phyloP scores from a whole-genome alignment of 2,888 invertebrate genomes.

The Pandemis cinnamomeana region DNA sequence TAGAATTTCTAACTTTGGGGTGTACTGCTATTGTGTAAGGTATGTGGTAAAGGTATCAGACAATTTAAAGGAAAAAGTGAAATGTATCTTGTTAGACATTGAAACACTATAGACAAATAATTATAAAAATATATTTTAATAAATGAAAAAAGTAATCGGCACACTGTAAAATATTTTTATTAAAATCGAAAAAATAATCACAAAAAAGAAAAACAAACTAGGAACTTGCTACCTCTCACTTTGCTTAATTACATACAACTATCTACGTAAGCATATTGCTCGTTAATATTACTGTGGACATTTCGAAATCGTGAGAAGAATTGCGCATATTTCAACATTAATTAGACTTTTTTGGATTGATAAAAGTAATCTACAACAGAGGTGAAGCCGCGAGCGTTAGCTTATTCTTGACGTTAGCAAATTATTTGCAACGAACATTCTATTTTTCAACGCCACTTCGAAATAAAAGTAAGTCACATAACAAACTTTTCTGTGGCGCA shows the following conservation, averaged over 20 bases:
- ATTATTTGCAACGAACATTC: not conserved
- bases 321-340: no score
- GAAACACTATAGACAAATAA: not conserved
- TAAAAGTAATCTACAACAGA: no score
- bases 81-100: not conserved
- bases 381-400: no score
- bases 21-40: no score
- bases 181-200: not conserved
- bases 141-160: not conserved
- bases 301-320: not conserved
- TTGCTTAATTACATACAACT: not conserved
- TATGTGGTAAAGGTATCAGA: no score
- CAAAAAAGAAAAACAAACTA: not conserved
- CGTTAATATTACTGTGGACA: not conserved
- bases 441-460: no score
- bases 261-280: not conserved
- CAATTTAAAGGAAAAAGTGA: not conserved
- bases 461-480: no score
- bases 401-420: not conserved
- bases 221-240: not conserved
- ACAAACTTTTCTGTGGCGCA: no score
- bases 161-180: not conserved
- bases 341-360: no score
- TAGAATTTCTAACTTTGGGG: no score
- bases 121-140: not conserved